Conservation (phyloP, 64 coral and sea anemone species). For the Anthopleura sola region DNA sequence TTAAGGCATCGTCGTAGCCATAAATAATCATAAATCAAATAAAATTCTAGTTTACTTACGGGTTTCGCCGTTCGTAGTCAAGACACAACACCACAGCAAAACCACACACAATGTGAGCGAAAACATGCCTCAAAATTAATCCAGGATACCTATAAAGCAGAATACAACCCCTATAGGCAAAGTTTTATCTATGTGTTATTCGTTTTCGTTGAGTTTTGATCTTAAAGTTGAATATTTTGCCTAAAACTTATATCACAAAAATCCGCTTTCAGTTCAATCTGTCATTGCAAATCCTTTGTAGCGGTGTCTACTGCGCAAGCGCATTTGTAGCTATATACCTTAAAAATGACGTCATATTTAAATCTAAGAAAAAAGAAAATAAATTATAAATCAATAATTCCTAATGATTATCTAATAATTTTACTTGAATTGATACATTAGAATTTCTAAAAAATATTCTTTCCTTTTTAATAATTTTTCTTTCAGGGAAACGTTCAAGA, state of each 20-base stretch:
- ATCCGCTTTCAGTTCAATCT: neutral
- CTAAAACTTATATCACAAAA: neutral
- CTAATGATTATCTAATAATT: neutral
- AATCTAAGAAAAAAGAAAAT: neutral
- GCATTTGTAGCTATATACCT: neutral
- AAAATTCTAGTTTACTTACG: constrained; percentile 3
- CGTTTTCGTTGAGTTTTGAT: neutral
- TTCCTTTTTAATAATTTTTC: neutral
- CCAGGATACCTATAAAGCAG: neutral
- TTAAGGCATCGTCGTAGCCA: neutral
- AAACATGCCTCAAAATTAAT: constrained; percentile 5
- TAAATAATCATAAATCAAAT: neutral
- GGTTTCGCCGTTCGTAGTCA: neutral
- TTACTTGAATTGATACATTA: neutral
- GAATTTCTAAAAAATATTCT: neutral
- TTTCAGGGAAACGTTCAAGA: neutral
- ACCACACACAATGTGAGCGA: constrained; percentile 24
- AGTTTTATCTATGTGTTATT: neutral
- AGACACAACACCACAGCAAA: neutral
- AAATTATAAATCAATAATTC: neutral
- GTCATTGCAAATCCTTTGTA: neutral
- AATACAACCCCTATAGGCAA: neutral
- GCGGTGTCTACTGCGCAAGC: neutral
- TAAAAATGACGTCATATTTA: neutral
- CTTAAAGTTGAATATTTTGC: neutral